phyloP scores from a whole-genome alignment of 2,113 vertebrate species.

The Otolemur garnettii region DNA sequence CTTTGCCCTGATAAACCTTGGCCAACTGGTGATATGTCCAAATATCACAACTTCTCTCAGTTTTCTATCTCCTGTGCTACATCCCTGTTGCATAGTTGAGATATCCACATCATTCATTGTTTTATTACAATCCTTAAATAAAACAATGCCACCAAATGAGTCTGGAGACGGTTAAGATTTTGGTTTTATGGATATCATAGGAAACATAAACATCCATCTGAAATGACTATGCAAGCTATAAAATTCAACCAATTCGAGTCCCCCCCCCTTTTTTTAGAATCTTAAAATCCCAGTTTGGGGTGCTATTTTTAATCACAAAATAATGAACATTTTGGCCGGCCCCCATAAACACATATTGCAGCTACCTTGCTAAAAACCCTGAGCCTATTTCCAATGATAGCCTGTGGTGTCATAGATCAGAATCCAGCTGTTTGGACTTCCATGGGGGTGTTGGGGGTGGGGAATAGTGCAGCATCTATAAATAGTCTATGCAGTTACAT shows the following conservation, averaged over 20 bases:
- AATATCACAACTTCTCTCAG: not conserved
- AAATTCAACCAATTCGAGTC: not conserved
- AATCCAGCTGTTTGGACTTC: not conserved
- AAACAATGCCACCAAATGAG: not conserved
- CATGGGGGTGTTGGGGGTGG: not conserved
- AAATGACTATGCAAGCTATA: not conserved
- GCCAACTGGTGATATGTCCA: not conserved
- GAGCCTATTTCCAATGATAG: not conserved
- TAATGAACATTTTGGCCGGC: not conserved
- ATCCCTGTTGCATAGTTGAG: not conserved
- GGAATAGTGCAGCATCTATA: not conserved
- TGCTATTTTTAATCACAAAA: constrained; percentile 13
- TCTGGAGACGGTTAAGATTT: not conserved
- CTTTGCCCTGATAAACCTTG: constrained; percentile 18
- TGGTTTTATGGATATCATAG: not conserved
- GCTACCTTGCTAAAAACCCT: not conserved
- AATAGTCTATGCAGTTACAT: not conserved
- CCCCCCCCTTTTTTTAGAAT: not conserved
- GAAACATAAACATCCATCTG: not conserved
- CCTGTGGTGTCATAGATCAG: not conserved
- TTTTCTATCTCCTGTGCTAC: not conserved
- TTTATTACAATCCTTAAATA: constrained; percentile 16
- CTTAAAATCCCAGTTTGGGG: not conserved
- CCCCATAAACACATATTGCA: not conserved
- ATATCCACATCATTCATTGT: not conserved